A percentile compares a stretch with the other conserved stretches of the same genome.
phyloP scores from a whole-genome alignment of 2,888 invertebrate species.

The Caenorhabditis japonica region DNA sequence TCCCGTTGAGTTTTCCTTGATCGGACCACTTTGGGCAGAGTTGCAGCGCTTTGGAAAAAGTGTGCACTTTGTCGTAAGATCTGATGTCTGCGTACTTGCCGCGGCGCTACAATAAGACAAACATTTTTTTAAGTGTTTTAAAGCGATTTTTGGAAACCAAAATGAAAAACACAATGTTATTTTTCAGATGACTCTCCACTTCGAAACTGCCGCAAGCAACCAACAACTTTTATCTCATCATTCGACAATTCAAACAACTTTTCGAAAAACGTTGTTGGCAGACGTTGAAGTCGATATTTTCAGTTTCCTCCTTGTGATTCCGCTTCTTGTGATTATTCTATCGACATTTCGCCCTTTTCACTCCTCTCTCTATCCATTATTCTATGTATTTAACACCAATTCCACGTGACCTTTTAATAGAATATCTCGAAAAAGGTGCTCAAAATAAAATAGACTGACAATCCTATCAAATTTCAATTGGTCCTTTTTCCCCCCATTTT shows the following conservation, averaged over 20 bases:
- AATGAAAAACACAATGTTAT: no score
- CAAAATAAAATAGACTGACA: conserved; percentile 38
- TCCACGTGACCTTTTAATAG: not conserved
- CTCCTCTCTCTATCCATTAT: conserved; percentile 7
- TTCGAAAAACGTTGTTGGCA: conserved; percentile 34
- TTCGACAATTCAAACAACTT: conserved; percentile 46
- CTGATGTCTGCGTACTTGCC: no score
- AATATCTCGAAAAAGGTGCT: no score
- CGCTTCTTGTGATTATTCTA: conserved; percentile 20
- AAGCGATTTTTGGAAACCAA: no score
- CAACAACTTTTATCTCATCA: conserved; percentile 49
- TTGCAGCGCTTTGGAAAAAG: no score
- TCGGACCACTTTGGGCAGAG: no score
- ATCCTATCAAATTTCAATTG: conserved; percentile 38
- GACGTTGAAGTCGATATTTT: conserved; percentile 11
- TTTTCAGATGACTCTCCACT: conserved; percentile 51
- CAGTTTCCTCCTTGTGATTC: conserved; percentile 17
- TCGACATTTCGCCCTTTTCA: conserved; percentile 27
- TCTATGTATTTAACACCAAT: conserved; percentile 4
- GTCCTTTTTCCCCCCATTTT: no score
- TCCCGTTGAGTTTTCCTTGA: no score
- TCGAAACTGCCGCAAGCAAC: conserved; percentile 48
- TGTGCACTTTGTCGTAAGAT: no score
- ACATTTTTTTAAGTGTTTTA: no score
- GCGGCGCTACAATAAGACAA: no score